A percentile compares a stretch with the other conserved stretches of the same genome.
These are phyloP conservation scores for Diachasma alloeum DNA, from an alignment of 1,140 invertebrate genomes.

Conservation along the genomic window DNA sequence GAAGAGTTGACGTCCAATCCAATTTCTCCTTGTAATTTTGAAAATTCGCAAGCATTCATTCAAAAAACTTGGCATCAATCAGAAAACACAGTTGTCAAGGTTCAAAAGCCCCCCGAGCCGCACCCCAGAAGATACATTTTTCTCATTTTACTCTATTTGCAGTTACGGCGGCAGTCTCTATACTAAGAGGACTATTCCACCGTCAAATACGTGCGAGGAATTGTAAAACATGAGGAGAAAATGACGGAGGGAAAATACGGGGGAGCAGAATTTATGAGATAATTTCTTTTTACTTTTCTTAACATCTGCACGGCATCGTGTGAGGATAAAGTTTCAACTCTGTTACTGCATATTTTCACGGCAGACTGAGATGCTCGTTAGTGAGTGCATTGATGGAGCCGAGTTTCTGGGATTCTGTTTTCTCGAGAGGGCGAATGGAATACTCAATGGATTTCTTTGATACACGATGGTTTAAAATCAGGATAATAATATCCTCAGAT, in stretches of 20 bases:
- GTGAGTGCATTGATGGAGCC: not conserved
- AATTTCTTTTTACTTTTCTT: not conserved
- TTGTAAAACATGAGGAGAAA: not conserved
- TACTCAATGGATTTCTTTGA: slow-evolving; percentile 36
- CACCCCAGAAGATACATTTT: not conserved
- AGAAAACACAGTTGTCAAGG: not conserved
- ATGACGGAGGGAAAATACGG: not conserved
- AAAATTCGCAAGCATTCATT: no score
- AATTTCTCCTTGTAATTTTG: no score
- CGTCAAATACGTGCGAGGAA: not conserved
- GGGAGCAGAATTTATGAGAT: not conserved
- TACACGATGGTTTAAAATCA: slow-evolving; percentile 28
- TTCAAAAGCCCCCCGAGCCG: not conserved
- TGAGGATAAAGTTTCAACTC: not conserved
- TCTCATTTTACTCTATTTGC: not conserved
- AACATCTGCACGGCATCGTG: not conserved
- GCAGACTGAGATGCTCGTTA: not conserved
- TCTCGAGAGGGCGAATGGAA: not conserved
- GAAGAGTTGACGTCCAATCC: no score
- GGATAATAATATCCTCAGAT: not conserved
- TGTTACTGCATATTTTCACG: not conserved
- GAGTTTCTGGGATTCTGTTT: not conserved
- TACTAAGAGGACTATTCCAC: not conserved
- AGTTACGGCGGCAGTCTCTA: not conserved
- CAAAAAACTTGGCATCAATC: no score